Evolutionary conservation across 2,888 invertebrate genomes (phyloP).

Genomic region (Panopea generosa): DNA sequence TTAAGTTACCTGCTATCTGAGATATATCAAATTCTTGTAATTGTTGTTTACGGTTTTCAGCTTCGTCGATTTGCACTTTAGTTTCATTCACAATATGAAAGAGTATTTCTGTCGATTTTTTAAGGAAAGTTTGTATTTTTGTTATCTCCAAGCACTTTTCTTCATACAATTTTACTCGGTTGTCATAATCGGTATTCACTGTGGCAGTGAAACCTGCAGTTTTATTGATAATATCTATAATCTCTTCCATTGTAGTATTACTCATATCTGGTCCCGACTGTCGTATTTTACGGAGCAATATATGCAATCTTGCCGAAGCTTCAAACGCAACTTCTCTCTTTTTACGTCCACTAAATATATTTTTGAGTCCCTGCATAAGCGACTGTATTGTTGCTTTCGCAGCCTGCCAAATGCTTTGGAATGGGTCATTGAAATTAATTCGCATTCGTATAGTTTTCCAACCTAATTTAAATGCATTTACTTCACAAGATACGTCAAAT

Average conservation of each 20-base stretch:
- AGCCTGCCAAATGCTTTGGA: conserved; percentile 49
- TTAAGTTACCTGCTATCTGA: conserved; percentile 3
- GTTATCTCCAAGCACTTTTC: conserved; percentile 37
- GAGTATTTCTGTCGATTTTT: conserved; percentile 11
- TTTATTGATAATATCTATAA: conserved; percentile 20
- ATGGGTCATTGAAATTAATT: conserved; percentile 44
- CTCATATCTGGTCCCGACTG: conserved; percentile 2
- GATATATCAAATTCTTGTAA: not conserved
- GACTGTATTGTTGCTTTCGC: conserved; percentile 37
- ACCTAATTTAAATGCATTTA: conserved; percentile 49
- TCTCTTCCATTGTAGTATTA: conserved; percentile 19
- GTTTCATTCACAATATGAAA: conserved; percentile 31
- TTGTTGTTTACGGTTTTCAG: not conserved
- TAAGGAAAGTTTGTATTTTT: conserved; percentile 14
- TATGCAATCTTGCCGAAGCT: conserved; percentile 29
- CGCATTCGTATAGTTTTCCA: conserved; percentile 41
- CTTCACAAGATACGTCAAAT: conserved; percentile 56
- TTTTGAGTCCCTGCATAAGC: conserved; percentile 11
- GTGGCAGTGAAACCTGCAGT: conserved; percentile 11
- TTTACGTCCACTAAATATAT: conserved; percentile 25
- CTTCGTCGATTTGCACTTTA: conserved; percentile 10
- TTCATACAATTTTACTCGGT: conserved; percentile 24
- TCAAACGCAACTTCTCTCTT: conserved; percentile 35
- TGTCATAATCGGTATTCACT: not conserved
- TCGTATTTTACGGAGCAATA: conserved; percentile 27